Evolutionary conservation across 2,888 invertebrate genomes (phyloP).

Genomic region (Yponomeuta malinellus): DNA sequence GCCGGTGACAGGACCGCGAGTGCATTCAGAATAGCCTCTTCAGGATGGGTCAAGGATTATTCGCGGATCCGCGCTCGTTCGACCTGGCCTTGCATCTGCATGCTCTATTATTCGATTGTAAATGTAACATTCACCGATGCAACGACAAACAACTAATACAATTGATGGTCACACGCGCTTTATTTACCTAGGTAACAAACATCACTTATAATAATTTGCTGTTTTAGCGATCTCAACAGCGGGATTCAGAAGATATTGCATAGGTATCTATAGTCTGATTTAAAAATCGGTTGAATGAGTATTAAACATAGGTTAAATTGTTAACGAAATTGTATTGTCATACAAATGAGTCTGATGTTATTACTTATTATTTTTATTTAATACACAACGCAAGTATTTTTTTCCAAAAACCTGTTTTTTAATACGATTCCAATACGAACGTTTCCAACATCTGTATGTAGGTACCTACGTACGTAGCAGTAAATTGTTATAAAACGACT

Average conservation of each 20-base stretch:
- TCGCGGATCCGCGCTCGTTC: slow-evolving; percentile 62
- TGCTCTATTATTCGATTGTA: slow-evolving; percentile 52
- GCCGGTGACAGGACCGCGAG: slow-evolving; percentile 63
- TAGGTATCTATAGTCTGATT: background rate
- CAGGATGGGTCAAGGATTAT: slow-evolving; percentile 74
- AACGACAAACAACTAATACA: background rate
- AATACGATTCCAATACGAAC: too few relatives aligned
- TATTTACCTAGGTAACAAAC: background rate
- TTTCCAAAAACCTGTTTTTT: too few relatives aligned
- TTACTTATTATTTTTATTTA: too few relatives aligned
- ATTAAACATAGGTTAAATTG: background rate
- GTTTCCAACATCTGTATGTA: too few relatives aligned
- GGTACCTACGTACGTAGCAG: too few relatives aligned
- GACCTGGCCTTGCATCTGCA: slow-evolving; percentile 65
- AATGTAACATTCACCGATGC: slow-evolving; percentile 10
- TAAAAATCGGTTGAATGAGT: background rate
- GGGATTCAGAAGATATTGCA: background rate
- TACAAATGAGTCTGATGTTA: too few relatives aligned
- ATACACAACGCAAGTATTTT: too few relatives aligned
- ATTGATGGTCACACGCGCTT: slow-evolving; percentile 1
- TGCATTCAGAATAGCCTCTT: slow-evolving; percentile 71
- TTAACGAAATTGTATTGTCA: too few relatives aligned
- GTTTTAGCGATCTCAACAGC: background rate
- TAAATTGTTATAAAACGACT: slow-evolving; percentile 11
- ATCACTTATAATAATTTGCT: background rate